Conservation (phyloP, 2,797 vertebrate genomes). For the Momotus momota region DNA sequence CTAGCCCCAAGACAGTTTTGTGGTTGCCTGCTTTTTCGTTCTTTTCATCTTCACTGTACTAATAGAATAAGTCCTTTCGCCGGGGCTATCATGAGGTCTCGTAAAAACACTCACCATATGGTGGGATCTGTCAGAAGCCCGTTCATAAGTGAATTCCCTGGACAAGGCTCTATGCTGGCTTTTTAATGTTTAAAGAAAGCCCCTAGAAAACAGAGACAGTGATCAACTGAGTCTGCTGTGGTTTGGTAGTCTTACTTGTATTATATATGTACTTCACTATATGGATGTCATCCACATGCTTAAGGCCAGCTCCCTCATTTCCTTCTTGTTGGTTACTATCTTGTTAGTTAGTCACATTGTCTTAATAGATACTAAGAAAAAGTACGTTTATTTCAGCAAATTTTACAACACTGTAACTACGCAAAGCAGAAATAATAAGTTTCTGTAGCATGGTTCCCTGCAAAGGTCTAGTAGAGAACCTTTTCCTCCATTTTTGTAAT, state of each 20-base stretch:
- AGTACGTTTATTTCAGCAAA: neutral
- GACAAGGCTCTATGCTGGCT: neutral
- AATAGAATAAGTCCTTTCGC: neutral
- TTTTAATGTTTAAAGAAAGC: neutral
- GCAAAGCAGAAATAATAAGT: neutral
- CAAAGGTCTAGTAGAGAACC: neutral
- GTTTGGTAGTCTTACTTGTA: neutral
- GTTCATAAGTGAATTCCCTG: neutral
- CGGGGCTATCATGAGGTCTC: neutral
- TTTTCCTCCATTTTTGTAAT: neutral
- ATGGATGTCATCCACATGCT: accelerated
- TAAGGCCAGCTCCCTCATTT: neutral
- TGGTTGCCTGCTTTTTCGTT: neutral
- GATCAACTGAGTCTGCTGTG: neutral
- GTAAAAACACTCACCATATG: neutral
- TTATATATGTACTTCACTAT: neutral
- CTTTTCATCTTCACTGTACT: neutral
- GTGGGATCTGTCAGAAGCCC: neutral
- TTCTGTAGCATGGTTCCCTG: neutral
- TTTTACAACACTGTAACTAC: neutral
- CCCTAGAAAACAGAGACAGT: neutral
- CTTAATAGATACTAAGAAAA: neutral
- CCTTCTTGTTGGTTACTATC: neutral
- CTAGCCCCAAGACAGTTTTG: neutral
- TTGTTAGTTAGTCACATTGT: neutral